A percentile compares a stretch with the other conserved stretches of the same genome.
These are phyloP conservation scores for Pollenia labialis DNA, from an alignment of 2,888 invertebrate species.

Conservation along the genomic window DNA sequence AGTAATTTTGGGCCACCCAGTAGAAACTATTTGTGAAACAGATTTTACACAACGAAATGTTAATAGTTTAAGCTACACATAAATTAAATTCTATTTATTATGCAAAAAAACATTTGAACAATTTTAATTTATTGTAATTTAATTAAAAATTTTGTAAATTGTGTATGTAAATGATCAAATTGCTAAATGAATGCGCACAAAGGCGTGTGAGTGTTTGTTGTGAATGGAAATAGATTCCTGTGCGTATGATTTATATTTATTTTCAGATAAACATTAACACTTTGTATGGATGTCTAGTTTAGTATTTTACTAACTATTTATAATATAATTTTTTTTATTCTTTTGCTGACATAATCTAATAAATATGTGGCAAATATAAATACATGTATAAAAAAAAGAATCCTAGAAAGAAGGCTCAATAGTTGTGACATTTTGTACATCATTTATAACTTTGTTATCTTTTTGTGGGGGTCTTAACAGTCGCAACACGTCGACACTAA, in stretches of 20 bases:
- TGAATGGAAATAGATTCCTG: background rate
- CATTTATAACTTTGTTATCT: conserved; percentile 21
- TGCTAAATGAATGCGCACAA: too few relatives aligned
- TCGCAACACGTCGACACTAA: conserved; percentile 40
- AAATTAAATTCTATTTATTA: conserved; percentile 10
- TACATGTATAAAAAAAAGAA: background rate
- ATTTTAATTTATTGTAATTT: background rate
- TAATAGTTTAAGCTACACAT: background rate
- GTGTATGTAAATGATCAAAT: background rate
- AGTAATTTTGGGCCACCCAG: too few relatives aligned
- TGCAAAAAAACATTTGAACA: background rate
- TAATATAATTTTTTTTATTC: background rate
- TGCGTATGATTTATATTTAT: conserved; percentile 12
- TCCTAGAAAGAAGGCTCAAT: conserved; percentile 9
- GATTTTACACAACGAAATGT: too few relatives aligned
- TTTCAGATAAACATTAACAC: too few relatives aligned
- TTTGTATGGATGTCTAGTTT: background rate
- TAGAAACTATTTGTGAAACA: too few relatives aligned
- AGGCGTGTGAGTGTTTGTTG: background rate
- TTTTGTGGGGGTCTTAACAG: conserved; percentile 18
- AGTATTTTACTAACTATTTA: background rate
- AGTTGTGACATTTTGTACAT: conserved; percentile 36
- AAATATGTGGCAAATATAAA: background rate
- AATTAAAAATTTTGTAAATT: background rate
- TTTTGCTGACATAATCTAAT: background rate